These are phyloP conservation scores for Trichosurus vulpecula DNA, from an alignment of 2,797 vertebrate genomes.

Conservation along the genomic window DNA sequence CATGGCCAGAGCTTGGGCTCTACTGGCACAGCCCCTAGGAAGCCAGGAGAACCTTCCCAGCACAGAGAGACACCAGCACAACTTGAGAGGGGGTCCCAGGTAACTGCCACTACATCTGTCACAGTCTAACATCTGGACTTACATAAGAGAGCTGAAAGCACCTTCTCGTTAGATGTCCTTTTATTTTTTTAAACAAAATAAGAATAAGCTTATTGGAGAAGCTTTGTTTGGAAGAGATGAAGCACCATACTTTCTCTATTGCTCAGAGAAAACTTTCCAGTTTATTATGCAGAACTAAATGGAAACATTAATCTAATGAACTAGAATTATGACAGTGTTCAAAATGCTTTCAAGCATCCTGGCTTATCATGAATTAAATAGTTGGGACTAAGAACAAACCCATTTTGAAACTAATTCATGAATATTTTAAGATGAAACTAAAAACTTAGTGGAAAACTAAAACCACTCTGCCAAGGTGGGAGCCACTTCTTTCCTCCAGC, in stretches of 20 bases:
- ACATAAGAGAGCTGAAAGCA: not conserved
- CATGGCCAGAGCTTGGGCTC: not conserved
- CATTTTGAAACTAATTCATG: slow-evolving; percentile 60
- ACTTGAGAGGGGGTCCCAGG: not conserved
- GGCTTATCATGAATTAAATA: slow-evolving; percentile 44
- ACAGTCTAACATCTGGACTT: not conserved
- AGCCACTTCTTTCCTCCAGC: slow-evolving; percentile 3
- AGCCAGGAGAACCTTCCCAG: not conserved
- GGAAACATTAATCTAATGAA: not conserved
- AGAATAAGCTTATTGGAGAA: not conserved
- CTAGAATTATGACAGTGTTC: not conserved
- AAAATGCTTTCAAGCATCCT: slow-evolving; percentile 19
- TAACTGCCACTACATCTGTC: not conserved
- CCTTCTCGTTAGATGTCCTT: not conserved
- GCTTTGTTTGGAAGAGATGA: not conserved
- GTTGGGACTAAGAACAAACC: slow-evolving; percentile 39
- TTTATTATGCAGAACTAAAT: not conserved
- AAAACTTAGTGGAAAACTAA: slow-evolving; percentile 59
- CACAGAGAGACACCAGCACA: not conserved
- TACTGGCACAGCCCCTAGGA: not conserved
- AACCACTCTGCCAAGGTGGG: slow-evolving; percentile 5
- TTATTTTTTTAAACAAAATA: not conserved
- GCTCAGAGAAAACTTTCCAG: not conserved
- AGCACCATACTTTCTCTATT: not conserved
- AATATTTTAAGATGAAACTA: slow-evolving; percentile 66